These are phyloP conservation scores for Orthonychiurus folsomi DNA, from an alignment of 2,888 invertebrate species.

Conservation along the genomic window DNA sequence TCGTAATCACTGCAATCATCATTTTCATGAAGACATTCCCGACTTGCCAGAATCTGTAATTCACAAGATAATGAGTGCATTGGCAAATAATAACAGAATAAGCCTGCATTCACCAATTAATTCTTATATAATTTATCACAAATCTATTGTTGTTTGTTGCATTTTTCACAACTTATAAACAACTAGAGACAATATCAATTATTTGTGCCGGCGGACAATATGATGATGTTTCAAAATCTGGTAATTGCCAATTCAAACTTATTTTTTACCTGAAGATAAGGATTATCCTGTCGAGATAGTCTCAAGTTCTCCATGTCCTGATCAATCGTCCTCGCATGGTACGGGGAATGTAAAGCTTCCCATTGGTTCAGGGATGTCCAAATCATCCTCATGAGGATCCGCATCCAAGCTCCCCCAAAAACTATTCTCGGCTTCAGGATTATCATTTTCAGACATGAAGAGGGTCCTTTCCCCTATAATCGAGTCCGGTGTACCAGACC, in stretches of 20 bases:
- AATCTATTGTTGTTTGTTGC: too few species aligned
- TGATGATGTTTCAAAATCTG: too few species aligned
- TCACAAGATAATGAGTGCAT: background rate
- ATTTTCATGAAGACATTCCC: conserved; percentile 67
- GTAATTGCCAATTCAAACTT: too few species aligned
- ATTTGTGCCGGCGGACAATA: too few species aligned
- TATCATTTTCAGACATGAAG: background rate
- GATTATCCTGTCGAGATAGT: conserved; percentile 73
- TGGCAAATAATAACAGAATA: too few species aligned
- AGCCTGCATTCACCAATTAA: too few species aligned
- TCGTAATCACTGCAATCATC: conserved; percentile 47
- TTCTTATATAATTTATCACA: too few species aligned
- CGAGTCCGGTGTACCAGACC: background rate
- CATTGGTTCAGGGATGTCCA: conserved; percentile 8
- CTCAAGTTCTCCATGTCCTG: conserved; percentile 76
- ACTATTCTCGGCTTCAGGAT: background rate
- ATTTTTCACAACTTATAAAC: too few species aligned
- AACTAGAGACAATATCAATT: too few species aligned
- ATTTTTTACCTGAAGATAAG: conserved; percentile 71
- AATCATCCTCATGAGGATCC: background rate
- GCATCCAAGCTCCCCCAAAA: background rate
- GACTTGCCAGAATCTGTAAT: conserved; percentile 62
- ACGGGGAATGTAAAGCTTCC: conserved; percentile 39
- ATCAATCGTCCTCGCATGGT: conserved; percentile 46
- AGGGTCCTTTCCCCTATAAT: background rate